Evolutionary conservation across 2,113 vertebrate genomes (phyloP), one percentile per base, ranked within the genome.

Genomic region (Tetrax tetrax): DNA sequence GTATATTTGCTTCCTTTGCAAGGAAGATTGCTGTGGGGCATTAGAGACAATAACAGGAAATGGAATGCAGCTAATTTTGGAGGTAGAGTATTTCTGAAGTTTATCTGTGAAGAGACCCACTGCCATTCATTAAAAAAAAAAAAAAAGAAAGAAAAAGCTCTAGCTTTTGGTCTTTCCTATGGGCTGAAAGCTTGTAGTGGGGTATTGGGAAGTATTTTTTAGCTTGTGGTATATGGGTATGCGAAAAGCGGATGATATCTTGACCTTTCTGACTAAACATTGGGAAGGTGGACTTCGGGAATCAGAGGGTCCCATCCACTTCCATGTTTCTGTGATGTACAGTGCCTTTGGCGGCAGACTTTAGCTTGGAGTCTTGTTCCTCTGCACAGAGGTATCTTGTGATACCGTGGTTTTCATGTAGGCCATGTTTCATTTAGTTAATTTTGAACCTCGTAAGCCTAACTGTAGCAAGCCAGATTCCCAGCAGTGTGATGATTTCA

Each of bases 371-470:
- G 48, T 9, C 12, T 19, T 50, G 6, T 9, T 47, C 14, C 41
- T 43, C 60, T 59, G 57, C 53, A 31, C 35, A n/a, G 38, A 72
- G 35, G 0, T 33, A 21, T 12, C 13, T 66, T 81, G 68, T 69
- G 41, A 6, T 18, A 5, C 31, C 14, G 5, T 9, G 37, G 20
- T 68, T 65, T 59, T 28, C 29, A 7, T 12, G 16, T 5, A 51
- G 23, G 17, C n/a, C 19, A 4, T 0, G 0, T 48, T 85, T 71
- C 20, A 12, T 9, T 21, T 16, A 11, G 57, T 18, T 47, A 8
- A 56, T 57, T 56, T 43, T 28, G 6, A 80, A 69, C 6, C 8
- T 27, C 76, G 43, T 29, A 41, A 86, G 57, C 53, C n/a, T n/a
- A 68, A 61, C 45, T 14, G n/a, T 57, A 51, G 47, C 72, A 82